These are phyloP conservation scores for Peromyscus polionotus DNA, from an alignment of 2,113 vertebrate species.

Conservation along the genomic window DNA sequence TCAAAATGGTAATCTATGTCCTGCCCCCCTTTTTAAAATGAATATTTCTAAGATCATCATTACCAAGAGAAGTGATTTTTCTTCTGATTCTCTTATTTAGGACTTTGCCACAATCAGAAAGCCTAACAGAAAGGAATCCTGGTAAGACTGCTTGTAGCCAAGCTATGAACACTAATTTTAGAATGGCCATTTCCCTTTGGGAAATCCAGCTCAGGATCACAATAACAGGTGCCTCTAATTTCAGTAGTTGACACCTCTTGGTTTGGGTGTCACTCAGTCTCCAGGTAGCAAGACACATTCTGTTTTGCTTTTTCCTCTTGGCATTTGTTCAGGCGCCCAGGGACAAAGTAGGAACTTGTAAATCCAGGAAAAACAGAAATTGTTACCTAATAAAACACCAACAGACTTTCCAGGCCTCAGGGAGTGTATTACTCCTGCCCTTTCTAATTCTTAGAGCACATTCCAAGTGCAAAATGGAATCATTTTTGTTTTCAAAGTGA, in stretches of 20 bases:
- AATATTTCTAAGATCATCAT: not conserved
- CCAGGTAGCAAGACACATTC: conserved; percentile 53
- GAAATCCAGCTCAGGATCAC: conserved; percentile 2
- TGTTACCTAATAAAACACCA: conserved; percentile 81
- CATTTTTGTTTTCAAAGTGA: conserved; percentile 85
- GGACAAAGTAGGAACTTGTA: conserved; percentile 71
- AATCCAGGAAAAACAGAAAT: conserved; percentile 81
- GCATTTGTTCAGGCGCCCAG: conserved; percentile 63
- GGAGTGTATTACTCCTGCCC: conserved; percentile 75
- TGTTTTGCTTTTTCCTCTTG: conserved; percentile 68
- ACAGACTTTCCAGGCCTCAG: conserved; percentile 80
- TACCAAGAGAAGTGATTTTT: not conserved
- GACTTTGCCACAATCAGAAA: not conserved
- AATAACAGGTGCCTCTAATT: not conserved
- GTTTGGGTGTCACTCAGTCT: conserved; percentile 45
- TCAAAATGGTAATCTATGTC: not conserved
- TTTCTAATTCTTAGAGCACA: conserved; percentile 78
- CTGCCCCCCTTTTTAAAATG: not conserved
- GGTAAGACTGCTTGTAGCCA: not conserved
- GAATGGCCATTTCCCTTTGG: conserved; percentile 2
- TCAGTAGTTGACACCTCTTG: conserved; percentile 19
- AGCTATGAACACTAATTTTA: not conserved
- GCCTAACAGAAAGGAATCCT: not conserved
- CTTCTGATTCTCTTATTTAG: not conserved
- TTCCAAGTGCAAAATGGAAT: conserved; percentile 83